phyloP scores from a whole-genome alignment of 2,797 vertebrate species.

The Hippocampus kuda region DNA sequence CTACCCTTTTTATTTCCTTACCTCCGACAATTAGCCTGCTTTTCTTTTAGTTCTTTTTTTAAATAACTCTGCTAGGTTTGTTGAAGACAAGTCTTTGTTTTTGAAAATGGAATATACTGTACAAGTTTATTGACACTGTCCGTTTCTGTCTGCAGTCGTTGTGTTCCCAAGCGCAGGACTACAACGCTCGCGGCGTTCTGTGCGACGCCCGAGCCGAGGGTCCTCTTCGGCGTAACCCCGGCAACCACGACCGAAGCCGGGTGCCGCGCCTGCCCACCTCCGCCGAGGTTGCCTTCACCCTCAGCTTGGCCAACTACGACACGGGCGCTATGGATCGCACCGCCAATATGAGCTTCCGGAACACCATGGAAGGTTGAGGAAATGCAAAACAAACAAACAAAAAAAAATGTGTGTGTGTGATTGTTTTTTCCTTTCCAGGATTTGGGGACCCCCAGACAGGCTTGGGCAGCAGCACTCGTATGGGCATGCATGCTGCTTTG shows the following conservation, averaged over 20 bases:
- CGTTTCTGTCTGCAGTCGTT: constrained; percentile 65
- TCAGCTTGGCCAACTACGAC: constrained; percentile 79
- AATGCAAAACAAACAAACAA: not conserved
- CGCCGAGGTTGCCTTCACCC: constrained; percentile 80
- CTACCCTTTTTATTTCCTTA: not conserved
- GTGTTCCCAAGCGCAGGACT: constrained; percentile 75
- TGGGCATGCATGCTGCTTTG: constrained; percentile 80
- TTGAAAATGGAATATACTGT: too few species aligned
- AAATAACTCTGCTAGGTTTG: too few species aligned
- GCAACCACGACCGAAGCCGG: constrained; percentile 73
- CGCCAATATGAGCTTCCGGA: constrained; percentile 92
- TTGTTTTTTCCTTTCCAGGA: constrained; percentile 56
- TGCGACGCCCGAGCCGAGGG: constrained; percentile 76
- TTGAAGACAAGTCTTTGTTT: too few species aligned
- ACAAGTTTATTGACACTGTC: too few species aligned
- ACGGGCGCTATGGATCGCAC: constrained; percentile 78
- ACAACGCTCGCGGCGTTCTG: constrained; percentile 72
- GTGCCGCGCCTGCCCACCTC: constrained; percentile 78
- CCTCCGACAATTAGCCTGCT: not conserved
- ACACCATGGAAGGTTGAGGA: constrained; percentile 84
- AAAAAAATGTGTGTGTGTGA: not conserved
- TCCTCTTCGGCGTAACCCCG: constrained; percentile 79
- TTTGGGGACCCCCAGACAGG: constrained; percentile 78
- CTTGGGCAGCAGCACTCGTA: constrained; percentile 65
- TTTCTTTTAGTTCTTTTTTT: not conserved